Conservation (phyloP, 2,797 vertebrate genomes). For the Anguilla pacifica region DNA sequence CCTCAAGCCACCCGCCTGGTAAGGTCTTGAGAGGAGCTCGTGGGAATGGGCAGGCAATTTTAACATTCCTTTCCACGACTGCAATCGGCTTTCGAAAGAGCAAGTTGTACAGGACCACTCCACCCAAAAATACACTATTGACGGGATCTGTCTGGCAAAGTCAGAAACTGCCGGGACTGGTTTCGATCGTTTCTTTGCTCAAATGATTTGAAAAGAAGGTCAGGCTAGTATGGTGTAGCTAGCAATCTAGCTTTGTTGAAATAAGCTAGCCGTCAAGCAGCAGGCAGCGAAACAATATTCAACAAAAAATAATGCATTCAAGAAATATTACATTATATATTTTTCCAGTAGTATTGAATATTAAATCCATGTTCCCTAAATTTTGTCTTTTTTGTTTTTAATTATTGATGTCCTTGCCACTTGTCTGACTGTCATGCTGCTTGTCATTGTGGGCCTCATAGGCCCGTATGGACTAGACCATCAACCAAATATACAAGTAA, state of each 20-base stretch:
- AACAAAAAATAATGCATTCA: not conserved
- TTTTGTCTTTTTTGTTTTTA: not conserved
- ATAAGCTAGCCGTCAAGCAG: too few relatives aligned
- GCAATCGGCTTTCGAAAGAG: constrained; percentile 5
- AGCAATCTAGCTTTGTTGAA: not conserved
- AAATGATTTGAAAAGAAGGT: not conserved
- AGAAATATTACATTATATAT: not conserved
- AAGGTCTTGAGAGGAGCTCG: constrained; percentile 50
- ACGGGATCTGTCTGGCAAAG: not conserved
- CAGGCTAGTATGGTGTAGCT: not conserved
- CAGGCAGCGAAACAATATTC: not conserved
- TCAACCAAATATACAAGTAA: not conserved
- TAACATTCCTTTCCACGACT: constrained; percentile 33
- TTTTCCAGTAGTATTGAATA: not conserved
- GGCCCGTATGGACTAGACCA: not conserved
- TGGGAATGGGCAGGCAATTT: constrained; percentile 61
- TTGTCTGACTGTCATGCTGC: not conserved
- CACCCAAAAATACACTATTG: not conserved
- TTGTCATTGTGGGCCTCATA: not conserved
- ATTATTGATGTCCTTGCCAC: not conserved
- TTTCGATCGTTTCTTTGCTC: constrained; percentile 1
- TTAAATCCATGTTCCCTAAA: not conserved
- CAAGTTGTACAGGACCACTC: constrained; percentile 6
- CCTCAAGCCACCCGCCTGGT: constrained; percentile 53
- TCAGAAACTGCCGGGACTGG: constrained; percentile 12